Base-by-base conservation (phyloP, 2,113 vertebrate genomes). In the Origma solitaria region DNA sequence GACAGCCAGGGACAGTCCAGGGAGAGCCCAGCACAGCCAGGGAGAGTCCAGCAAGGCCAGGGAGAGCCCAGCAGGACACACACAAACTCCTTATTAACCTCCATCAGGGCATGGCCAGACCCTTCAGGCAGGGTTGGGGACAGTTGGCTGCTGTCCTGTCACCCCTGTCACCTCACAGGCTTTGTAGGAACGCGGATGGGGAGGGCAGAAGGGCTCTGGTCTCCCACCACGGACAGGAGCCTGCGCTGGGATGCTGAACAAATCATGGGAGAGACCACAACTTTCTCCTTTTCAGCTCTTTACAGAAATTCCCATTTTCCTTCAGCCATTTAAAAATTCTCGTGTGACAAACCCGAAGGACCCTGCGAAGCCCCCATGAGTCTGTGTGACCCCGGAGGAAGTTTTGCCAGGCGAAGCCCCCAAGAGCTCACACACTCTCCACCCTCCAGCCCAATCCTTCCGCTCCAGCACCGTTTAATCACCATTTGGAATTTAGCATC, bases 1-100 rank as follows among this genome's bases (percentile, higher is more conserved):
- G 0, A 31, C 0, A 2, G 68, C 0, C 20, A 23, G 14, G 10
- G 35, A 38, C 14, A 15, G 47, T 0, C 0, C 20, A 23, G 14
- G 10, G 35, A 38, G 20, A 15, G 47, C 0, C 10, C 6, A 2
- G 11, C 0, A 17, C 0, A 5, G n/a, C 3, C 35, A 38, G 47
- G 20, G 35, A 50, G 40, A 2, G 37, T 0, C 15, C 4, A 3
- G 20, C 0, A 53, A 0, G 5, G 27, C 6, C 45, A 27, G 65
- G 7, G 45, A 58, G 50, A 15, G 35, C 9, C 15, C 1, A 0
- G 13, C 64, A 58, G 73, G 35, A 54, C 47, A 13, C 0, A 1
- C 51, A 44, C n/a, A 65, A 53, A 50, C 11, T 40, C 50, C 35
- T 87, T 8, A 10, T 22, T 11, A 30, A 9, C 1, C 44, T 58